A percentile compares a stretch with the other conserved stretches of the same genome.
Conservation (phyloP, 2,888 invertebrate genomes). For the Stenurella melanura region DNA sequence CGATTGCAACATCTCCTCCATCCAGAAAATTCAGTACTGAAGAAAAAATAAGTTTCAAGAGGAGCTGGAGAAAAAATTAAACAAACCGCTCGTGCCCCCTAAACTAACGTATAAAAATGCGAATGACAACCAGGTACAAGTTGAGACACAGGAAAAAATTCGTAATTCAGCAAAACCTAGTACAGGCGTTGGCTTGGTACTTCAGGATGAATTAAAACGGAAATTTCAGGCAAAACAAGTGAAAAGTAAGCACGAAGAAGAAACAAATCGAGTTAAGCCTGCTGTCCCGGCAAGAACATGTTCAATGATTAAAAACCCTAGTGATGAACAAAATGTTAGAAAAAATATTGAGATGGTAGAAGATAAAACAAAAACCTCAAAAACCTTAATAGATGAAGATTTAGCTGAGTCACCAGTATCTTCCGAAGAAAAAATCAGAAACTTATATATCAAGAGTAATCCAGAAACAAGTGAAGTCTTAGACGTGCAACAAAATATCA, state of each 20-base stretch:
- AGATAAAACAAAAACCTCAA: not conserved
- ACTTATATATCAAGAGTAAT: not conserved
- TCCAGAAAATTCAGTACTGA: not conserved
- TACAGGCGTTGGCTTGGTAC: not conserved
- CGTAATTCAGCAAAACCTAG: not conserved
- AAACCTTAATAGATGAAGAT: not conserved
- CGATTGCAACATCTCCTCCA: not conserved
- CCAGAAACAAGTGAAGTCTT: not conserved
- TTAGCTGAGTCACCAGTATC: not conserved
- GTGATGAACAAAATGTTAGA: not conserved
- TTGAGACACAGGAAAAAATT: not conserved
- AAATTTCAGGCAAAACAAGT: not conserved
- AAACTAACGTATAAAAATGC: not conserved
- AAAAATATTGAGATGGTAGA: not conserved
- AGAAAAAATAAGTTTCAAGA: conserved; percentile 16
- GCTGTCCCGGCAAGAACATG: not conserved
- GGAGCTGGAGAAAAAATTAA: conserved; percentile 1
- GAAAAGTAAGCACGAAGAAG: not conserved
- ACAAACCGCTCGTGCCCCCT: not conserved
- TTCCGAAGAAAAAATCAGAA: not conserved
- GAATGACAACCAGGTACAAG: not conserved
- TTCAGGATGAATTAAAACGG: not conserved
- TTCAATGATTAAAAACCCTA: not conserved
- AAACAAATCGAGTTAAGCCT: not conserved
- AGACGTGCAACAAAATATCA: not conserved